Conservation (phyloP, 2,113 vertebrate genomes). For the Channa argus region DNA sequence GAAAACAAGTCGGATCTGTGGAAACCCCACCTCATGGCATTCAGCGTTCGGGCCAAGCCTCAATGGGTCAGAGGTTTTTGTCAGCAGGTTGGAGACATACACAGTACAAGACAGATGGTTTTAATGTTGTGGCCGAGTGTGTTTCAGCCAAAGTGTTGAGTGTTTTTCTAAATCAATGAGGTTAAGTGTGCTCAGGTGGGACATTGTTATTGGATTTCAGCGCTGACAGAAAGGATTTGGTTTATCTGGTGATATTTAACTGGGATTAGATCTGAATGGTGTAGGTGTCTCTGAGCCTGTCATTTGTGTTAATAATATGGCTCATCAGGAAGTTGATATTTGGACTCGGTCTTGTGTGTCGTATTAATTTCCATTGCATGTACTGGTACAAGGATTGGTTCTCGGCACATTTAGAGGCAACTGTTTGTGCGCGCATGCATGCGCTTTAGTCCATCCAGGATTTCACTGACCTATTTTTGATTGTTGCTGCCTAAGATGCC, state of each 20-base stretch:
- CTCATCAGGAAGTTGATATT: background rate
- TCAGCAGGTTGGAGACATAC: no score
- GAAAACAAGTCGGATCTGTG: no score
- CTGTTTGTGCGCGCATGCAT: background rate
- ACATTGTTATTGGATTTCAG: conserved; percentile 35
- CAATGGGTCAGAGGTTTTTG: no score
- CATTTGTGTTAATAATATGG: conserved; percentile 22
- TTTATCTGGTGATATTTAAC: conserved; percentile 26
- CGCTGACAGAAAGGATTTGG: conserved; percentile 37
- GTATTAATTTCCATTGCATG: background rate
- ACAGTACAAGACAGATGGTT: no score
- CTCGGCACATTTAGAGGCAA: background rate
- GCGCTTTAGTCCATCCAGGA: no score
- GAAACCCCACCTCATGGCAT: no score
- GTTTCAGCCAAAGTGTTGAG: conserved; percentile 2
- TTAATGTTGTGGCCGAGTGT: background rate
- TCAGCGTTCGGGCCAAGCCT: no score
- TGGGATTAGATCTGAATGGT: conserved; percentile 33
- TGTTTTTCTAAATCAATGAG: conserved; percentile 27
- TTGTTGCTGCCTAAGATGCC: no score
- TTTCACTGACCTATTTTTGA: no score
- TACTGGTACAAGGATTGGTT: background rate
- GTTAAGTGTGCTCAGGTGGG: conserved; percentile 27
- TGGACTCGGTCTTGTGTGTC: conserved; percentile 15
- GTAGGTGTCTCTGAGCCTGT: conserved; percentile 17